phyloP scores from a whole-genome alignment of 2,797 vertebrate genomes.

The Todus mexicanus region DNA sequence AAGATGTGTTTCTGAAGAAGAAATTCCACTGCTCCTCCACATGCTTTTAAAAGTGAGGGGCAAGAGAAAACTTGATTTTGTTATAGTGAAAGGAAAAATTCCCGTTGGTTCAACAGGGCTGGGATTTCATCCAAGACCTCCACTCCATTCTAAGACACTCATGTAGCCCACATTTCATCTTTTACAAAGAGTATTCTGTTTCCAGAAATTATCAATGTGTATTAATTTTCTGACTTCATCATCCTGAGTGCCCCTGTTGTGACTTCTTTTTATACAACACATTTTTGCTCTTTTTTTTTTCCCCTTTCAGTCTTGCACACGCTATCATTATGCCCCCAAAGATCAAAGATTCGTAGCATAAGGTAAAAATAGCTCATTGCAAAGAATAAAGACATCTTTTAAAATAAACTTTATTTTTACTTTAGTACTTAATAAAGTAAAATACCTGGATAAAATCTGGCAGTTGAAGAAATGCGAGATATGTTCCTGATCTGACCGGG shows the following conservation, averaged over 20 bases:
- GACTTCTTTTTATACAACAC: slow-evolving; percentile 18
- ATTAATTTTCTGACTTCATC: slow-evolving; percentile 30
- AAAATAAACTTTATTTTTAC: background rate
- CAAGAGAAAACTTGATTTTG: slow-evolving; percentile 11
- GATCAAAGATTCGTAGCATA: slow-evolving; percentile 11
- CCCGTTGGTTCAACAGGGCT: background rate
- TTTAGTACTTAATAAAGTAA: slow-evolving; percentile 38
- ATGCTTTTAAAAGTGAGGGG: background rate
- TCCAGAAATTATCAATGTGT: slow-evolving; percentile 42
- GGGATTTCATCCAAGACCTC: slow-evolving; percentile 38
- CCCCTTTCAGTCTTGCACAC: background rate
- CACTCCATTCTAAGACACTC: background rate
- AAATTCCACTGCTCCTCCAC: background rate
- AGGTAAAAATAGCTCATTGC: slow-evolving; percentile 20
- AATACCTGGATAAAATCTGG: slow-evolving; percentile 16
- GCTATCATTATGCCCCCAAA: background rate
- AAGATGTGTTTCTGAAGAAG: background rate
- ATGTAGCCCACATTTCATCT: background rate
- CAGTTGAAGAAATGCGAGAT: background rate
- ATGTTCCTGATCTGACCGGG: background rate
- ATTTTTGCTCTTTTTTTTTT: background rate
- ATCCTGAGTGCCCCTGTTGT: background rate
- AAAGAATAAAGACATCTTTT: background rate
- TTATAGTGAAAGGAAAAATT: background rate
- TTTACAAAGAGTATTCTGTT: slow-evolving; percentile 4